These are phyloP conservation scores for Quadroppia sp. DNA, from an alignment of 2,888 invertebrate genomes.

Conservation along the genomic window DNA sequence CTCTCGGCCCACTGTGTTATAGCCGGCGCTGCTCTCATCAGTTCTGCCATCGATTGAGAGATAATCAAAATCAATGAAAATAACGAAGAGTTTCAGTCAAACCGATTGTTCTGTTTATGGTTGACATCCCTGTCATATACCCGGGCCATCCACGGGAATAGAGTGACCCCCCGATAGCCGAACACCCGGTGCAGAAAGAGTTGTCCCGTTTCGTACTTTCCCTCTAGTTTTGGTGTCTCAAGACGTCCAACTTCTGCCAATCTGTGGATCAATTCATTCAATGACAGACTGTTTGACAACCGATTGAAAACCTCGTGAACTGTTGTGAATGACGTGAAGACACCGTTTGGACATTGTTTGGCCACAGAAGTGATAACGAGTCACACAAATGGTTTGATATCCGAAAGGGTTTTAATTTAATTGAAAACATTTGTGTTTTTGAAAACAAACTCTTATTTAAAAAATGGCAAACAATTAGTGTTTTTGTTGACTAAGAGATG, in stretches of 20 bases:
- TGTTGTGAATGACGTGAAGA: not conserved
- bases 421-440: not conserved
- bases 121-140: constrained; percentile 89
- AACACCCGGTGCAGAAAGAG: constrained; percentile 93
- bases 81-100: not conserved
- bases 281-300: not conserved
- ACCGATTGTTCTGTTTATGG: constrained; percentile 61
- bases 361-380: not conserved
- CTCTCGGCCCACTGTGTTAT: constrained; percentile 48
- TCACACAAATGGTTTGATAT: not conserved
- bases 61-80: constrained; percentile 1
- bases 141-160: constrained; percentile 94
- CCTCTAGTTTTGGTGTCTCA: constrained; percentile 75
- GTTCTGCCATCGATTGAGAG: constrained; percentile 40
- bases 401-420: not conserved
- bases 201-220: constrained; percentile 87
- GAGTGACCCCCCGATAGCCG: constrained; percentile 91
- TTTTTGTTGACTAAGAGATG: not conserved
- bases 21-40: constrained; percentile 45
- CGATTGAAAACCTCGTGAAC: not conserved
- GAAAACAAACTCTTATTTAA: not conserved
- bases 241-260: constrained; percentile 90
- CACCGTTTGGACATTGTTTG: not conserved
- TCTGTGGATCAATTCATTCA: constrained; percentile 53
- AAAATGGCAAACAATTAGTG: not conserved